Percentiles rank a stretch among this genome's conserved stretches.
These are phyloP conservation scores for Pterocles gutturalis DNA, from an alignment of 2,113 vertebrate species.

Conservation along the genomic window DNA sequence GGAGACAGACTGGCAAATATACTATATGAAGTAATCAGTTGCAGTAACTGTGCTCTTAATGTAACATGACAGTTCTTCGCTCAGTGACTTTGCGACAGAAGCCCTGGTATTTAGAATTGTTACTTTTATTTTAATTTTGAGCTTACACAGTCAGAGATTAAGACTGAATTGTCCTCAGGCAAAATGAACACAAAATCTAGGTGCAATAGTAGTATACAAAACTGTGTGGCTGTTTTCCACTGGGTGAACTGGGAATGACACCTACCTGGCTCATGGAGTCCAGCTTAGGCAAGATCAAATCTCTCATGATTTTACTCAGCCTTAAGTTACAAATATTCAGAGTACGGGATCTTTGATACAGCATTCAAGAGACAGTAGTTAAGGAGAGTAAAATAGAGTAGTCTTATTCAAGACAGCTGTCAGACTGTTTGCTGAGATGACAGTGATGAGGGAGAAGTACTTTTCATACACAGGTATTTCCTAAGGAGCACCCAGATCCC, in stretches of 20 bases:
- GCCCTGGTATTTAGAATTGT: not conserved
- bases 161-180: not conserved
- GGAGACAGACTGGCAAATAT: slow-evolving; percentile 12
- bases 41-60: not conserved
- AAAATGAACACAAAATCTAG: not conserved
- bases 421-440: not conserved
- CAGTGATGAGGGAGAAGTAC: not conserved
- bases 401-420: not conserved
- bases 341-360: not conserved
- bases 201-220: not conserved
- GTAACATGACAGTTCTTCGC: not conserved
- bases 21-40: not conserved
- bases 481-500: not conserved
- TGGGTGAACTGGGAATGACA: not conserved
- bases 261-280: not conserved
- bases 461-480: not conserved
- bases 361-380: not conserved
- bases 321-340: not conserved
- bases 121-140: slow-evolving; percentile 30
- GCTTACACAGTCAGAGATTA: not conserved
- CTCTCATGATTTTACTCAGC: not conserved
- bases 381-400: not conserved
- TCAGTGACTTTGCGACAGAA: not conserved
- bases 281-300: not conserved
- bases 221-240: not conserved